Base-by-base conservation (phyloP, 2,888 invertebrate genomes). In the Labia minor region DNA sequence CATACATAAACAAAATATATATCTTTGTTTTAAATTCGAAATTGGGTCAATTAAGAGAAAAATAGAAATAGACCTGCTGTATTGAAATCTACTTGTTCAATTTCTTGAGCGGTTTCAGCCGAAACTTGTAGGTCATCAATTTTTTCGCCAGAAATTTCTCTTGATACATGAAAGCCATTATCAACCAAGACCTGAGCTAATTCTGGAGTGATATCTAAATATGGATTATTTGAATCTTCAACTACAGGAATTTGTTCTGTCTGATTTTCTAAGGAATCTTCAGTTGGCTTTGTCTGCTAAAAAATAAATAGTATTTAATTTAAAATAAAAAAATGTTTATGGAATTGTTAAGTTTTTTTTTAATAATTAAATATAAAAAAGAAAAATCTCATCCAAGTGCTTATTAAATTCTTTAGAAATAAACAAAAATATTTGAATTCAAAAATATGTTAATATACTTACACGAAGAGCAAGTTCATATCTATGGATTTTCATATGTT, bases 401-500 rank as follows among this genome's bases (percentile, higher is more conserved):
- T 16, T 21, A 67, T n/a, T n/a, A 26, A 8, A 26, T 26, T 26
- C 0, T 37, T n/a, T 33, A 19, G 62, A n/a, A 63, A 63, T 20
- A 63, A 10, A 63, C 0, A 19, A 63, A 63, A 63, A 6, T 11
- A 64, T 21, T 21, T 26, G 6, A 26, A 21, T n/a, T 16, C 10
- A 26, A 64, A 16, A 26, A 3, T n/a, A 21, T 20, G 1, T n/a
- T 10, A 26, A 63, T 6, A 33, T 1, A n/a, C 19, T 63, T 66
- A 67, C 69, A 49, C 61, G 65, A 19, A 79, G 74, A 16, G 79
- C 79, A 10, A 81, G 73, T 71, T 84, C 82, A 67, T 77, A 77
- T 70, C 81, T 80, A 73, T 86, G 86, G 1, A 81, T 80, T 71
- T 81, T 82, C 77, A 87, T 85, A 72, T 88, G 87, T 70, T 84